Conservation (phyloP, 2,797 vertebrate species). For the Pseudochirops corinnae region DNA sequence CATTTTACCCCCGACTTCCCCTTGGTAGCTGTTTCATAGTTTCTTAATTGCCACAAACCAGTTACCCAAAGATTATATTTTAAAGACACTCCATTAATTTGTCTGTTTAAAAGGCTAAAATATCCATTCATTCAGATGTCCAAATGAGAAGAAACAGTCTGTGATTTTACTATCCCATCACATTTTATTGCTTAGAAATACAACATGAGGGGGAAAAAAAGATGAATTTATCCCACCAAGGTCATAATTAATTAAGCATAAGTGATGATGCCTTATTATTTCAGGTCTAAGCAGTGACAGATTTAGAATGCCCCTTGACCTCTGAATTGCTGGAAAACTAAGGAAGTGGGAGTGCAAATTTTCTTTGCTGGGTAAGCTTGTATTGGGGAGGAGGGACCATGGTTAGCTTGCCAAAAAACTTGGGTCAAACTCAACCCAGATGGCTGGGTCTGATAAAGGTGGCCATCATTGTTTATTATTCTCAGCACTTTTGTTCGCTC, state of each 20-base stretch:
- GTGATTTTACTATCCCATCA: not conserved
- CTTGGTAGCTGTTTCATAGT: not conserved
- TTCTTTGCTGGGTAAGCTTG: constrained; percentile 75
- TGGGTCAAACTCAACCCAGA: constrained; percentile 83
- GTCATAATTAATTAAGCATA: constrained; percentile 58
- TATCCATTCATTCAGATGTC: not conserved
- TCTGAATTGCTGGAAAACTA: constrained; percentile 46
- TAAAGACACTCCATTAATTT: constrained; percentile 42
- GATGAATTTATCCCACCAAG: constrained; percentile 46
- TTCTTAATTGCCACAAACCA: constrained; percentile 30
- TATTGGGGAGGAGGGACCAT: constrained; percentile 69
- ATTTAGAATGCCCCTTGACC: constrained; percentile 61
- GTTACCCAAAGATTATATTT: constrained; percentile 19
- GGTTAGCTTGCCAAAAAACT: constrained; percentile 78
- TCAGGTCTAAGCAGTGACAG: constrained; percentile 49
- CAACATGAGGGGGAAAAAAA: constrained; percentile 43
- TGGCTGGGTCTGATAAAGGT: constrained; percentile 85
- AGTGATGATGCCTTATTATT: constrained; percentile 51
- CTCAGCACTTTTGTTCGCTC: constrained; percentile 38
- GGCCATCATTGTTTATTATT: constrained; percentile 80
- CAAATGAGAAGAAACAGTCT: constrained; percentile 1
- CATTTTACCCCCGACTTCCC: not conserved
- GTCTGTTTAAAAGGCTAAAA: constrained; percentile 40
- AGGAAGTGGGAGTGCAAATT: constrained; percentile 79
- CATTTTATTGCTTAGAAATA: constrained; percentile 62